Evolutionary conservation across 2,113 vertebrate genomes (phyloP), one percentile per base, ranked within the genome.

Genomic region (Perca schrenkii): DNA sequence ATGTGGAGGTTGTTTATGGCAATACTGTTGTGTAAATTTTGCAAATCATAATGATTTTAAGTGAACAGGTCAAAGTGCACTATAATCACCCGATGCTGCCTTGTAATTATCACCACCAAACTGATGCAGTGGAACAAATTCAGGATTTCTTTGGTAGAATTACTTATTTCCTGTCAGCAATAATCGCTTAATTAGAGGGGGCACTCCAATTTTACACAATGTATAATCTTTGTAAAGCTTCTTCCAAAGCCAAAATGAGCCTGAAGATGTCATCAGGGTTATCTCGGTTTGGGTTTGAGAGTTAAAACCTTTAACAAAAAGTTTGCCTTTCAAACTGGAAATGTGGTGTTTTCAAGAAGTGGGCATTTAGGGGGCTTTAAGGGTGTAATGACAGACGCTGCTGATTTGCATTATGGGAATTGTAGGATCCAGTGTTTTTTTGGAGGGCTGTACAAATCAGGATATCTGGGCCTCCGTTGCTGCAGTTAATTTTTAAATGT

Each of bases 81-180:
- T 69, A 17, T 69, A 47, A 81, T 77, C 74, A 66, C 47, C 63
- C 14, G 0, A 62, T 57, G 69, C 67, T 57, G 69, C 40, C 13
- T 64, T 65, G 76, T 79, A 75, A 57, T 82, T 40, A 78, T 34
- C 57, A 63, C 10, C 56, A 63, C 22, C 60, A 81, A 67, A 65
- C 63, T 64, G 46, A 53, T 62, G 19, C 61, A 66, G 25, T 2
- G 8, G 36, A 82, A 62, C 43, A 84, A 77, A 74, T 16, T 10
- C 40, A 54, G 14, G 36, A 3, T n/a, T 54, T 25, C 31, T 66
- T 84, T 31, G 10, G 56, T 15, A 11, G 16, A 70, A 57, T 52
- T 16, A 69, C n/a, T 53, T 47, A n/a, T 56, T 56, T 65, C 34
- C n/a, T 47, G 40, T 34, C 11, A 0, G 36, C 36, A 31, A 15